A percentile compares a stretch with the other conserved stretches of the same genome.
Conservation (phyloP, 2,888 invertebrate genomes). For the Exocentrus adspersus region DNA sequence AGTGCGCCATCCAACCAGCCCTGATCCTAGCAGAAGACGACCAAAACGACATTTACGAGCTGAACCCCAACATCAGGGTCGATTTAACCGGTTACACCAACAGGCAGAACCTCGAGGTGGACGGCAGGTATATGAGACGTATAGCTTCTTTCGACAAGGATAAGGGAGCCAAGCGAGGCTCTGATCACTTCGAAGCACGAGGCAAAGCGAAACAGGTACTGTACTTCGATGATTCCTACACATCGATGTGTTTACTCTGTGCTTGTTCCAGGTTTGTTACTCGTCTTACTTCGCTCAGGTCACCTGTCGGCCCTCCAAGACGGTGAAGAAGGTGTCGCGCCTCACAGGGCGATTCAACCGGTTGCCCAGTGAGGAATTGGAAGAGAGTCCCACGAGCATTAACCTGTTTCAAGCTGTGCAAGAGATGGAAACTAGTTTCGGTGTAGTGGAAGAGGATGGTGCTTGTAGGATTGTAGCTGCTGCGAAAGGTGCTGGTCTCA, state of each 20-base stretch:
- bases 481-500: no score
- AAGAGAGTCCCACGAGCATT: neutral
- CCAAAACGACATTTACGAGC: conserved; percentile 41
- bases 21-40: conserved; percentile 36
- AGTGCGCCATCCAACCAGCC: conserved; percentile 40
- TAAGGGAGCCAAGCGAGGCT: no score
- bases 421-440: no score
- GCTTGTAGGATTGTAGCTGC: no score
- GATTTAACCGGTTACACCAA: conserved; percentile 15
- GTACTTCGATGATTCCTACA: no score
- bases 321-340: neutral
- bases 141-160: conserved; percentile 22
- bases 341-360: conserved; percentile 7
- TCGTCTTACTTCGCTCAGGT: neutral
- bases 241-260: no score
- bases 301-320: conserved; percentile 23
- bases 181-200: no score
- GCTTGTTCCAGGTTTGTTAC: no score
- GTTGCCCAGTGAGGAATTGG: conserved; percentile 20
- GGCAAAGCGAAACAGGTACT: no score
- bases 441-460: no score
- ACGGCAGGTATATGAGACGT: conserved; percentile 25
- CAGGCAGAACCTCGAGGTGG: conserved; percentile 23
- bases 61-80: conserved; percentile 32
- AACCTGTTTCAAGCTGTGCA: neutral